Evolutionary conservation across 2,797 vertebrate species (phyloP).

Genomic region (Notamacropus eugenii): DNA sequence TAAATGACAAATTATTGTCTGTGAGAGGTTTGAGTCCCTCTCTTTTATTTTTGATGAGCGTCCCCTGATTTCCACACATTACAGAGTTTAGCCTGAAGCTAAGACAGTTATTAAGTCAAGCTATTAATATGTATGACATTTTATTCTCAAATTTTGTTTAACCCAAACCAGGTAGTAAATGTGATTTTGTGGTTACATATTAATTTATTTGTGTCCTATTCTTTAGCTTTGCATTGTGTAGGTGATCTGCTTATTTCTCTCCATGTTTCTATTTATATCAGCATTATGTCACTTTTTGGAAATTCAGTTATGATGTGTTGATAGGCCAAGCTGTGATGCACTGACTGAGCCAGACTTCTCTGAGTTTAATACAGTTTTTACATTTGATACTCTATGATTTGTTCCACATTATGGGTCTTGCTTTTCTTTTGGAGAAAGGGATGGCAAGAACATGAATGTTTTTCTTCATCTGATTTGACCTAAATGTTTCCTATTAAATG

Average conservation of each 20-base stretch:
- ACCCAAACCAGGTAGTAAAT: background rate
- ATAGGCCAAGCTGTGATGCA: background rate
- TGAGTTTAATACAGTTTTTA: background rate
- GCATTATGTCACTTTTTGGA: background rate
- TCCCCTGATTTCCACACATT: background rate
- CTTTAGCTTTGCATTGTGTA: background rate
- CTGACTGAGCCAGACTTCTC: background rate
- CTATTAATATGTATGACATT: background rate
- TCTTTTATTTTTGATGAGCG: background rate
- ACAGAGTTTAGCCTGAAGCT: background rate
- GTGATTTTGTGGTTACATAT: background rate
- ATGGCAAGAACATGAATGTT: background rate
- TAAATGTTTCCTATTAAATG: background rate
- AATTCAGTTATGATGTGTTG: background rate
- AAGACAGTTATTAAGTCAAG: background rate
- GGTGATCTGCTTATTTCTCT: background rate
- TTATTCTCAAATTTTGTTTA: slow-evolving; percentile 1
- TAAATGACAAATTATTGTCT: background rate
- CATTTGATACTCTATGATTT: background rate
- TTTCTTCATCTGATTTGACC: background rate
- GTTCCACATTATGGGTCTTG: background rate
- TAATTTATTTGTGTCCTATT: background rate
- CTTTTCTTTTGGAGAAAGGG: background rate
- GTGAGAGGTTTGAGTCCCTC: background rate
- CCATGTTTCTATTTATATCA: background rate